phyloP scores from a whole-genome alignment of 2,888 invertebrate species.

The Ceraclea dissimilis region DNA sequence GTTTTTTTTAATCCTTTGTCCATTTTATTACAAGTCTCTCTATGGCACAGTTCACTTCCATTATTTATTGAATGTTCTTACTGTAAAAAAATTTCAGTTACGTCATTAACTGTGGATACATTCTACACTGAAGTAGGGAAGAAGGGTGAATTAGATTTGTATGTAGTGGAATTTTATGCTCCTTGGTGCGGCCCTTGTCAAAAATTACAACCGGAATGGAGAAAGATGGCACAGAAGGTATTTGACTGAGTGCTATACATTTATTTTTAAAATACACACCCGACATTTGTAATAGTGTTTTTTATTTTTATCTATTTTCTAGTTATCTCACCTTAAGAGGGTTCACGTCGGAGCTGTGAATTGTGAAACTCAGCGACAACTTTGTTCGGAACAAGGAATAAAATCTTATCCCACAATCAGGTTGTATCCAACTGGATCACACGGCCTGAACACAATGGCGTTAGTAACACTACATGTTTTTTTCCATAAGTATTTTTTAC shows the following conservation, averaged over 20 bases:
- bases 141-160: slow-evolving; percentile 49
- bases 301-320: slow-evolving; percentile 27
- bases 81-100: slow-evolving; percentile 17
- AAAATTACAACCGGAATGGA: slow-evolving; percentile 59
- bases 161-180: slow-evolving; percentile 65
- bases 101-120: slow-evolving; percentile 40
- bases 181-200: slow-evolving; percentile 73
- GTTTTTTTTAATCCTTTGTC: not conserved
- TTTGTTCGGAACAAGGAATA: slow-evolving; percentile 55
- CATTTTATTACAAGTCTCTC: not conserved
- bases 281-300: not conserved
- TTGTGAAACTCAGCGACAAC: slow-evolving; percentile 49
- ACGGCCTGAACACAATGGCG: slow-evolving; percentile 43
- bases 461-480: slow-evolving; percentile 32
- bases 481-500: not conserved
- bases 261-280: slow-evolving; percentile 8
- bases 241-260: slow-evolving; percentile 13
- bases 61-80: too few species aligned
- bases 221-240: slow-evolving; percentile 52
- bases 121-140: slow-evolving; percentile 48
- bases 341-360: slow-evolving; percentile 59
- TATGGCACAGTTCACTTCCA: too few species aligned
- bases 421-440: slow-evolving; percentile 53
- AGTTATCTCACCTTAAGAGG: slow-evolving; percentile 40
- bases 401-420: slow-evolving; percentile 61